Base-by-base conservation (phyloP, 2,888 invertebrate genomes). In the Rhopalosiphum nymphaeae region DNA sequence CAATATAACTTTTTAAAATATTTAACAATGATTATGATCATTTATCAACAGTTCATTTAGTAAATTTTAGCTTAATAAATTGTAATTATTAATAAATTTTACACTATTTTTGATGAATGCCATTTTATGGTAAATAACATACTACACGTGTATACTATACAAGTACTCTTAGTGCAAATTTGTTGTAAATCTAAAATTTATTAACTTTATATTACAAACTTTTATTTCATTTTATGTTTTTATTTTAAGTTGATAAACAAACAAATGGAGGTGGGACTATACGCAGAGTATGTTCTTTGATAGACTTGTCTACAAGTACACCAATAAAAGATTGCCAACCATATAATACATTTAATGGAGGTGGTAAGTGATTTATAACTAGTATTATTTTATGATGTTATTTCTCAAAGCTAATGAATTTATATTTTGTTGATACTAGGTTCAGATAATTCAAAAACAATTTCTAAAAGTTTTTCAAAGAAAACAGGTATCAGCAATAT, bases 241-340 rank as follows among this genome's bases (percentile, higher is more conserved):
- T 86, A 26, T 61, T 91, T 78, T 87, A 61, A 95, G 95, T 95
- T 93, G 95, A 95, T 92, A 95, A 95, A 94, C 96, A 96, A 94
- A 96, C 96, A 95, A 96, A 96, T 95, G 96, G 96, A 95, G 89
- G 49, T 36, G 87, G 91, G 2, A 97, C 97, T 95, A 97, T 98
- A 96, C 96, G 98, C 95, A 97, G 98, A 95, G 97, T 98, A 95
- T 98, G 98, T 96, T 98, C 98, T 94, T 97, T 98, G 95, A 98
- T 97, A 95, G 98, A 98, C 96, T 97, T 97, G 95, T 97, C 95
- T 56, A n/a, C 94, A 44, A 94, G 95, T 85, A 89, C 92, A 84
- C 88, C 95, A 49, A 91, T 44, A 61, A 90, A 88, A 91, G 88
- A 92, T 36, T 21, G 89, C 92, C 90, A 84, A 86, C 91, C 46